A percentile compares a stretch with the other conserved stretches of the same genome.
Conservation (phyloP, 2,113 vertebrate species). For the Saccopteryx bilineata region DNA sequence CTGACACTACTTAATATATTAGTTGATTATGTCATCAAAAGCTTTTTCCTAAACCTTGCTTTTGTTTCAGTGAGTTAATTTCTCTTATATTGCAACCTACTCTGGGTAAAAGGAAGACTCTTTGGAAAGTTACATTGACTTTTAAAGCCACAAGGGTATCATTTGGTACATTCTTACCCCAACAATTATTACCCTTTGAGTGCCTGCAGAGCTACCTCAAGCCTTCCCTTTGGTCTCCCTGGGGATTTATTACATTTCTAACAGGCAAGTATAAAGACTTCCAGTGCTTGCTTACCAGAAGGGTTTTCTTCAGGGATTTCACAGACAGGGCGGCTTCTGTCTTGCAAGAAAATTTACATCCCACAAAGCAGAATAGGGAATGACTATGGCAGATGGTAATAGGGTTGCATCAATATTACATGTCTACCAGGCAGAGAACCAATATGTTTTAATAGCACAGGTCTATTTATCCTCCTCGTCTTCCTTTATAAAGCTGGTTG, state of each 20-base stretch:
- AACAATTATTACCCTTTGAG: slow-evolving; percentile 67
- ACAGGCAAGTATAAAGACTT: slow-evolving; percentile 62
- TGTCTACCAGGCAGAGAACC: slow-evolving; percentile 53
- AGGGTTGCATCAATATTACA: slow-evolving; percentile 52
- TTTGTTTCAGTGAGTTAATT: slow-evolving; percentile 56
- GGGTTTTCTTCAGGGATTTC: slow-evolving; percentile 65
- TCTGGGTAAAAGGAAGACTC: slow-evolving; percentile 13
- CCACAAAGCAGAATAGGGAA: slow-evolving; percentile 1
- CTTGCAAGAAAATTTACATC: slow-evolving; percentile 62
- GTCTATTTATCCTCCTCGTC: background rate
- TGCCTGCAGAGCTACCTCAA: slow-evolving; percentile 44
- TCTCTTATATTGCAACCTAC: slow-evolving; percentile 16
- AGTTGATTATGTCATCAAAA: background rate
- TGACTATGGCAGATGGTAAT: slow-evolving; percentile 41
- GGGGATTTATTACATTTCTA: slow-evolving; percentile 70
- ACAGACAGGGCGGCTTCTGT: slow-evolving; percentile 58
- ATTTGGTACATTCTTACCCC: slow-evolving; percentile 58
- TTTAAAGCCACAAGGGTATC: slow-evolving; percentile 66
- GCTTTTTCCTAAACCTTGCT: background rate
- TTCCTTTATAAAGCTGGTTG: background rate
- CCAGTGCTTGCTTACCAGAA: slow-evolving; percentile 72
- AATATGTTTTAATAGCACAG: background rate
- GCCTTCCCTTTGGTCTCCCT: slow-evolving; percentile 60
- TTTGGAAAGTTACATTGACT: slow-evolving; percentile 64
- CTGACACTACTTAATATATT: background rate